Evolutionary conservation across 53 echinoderm and acorn worm species (phyloP), one percentile per base, ranked within the genome.

Genomic region (Hippasteria phrygiana): DNA sequence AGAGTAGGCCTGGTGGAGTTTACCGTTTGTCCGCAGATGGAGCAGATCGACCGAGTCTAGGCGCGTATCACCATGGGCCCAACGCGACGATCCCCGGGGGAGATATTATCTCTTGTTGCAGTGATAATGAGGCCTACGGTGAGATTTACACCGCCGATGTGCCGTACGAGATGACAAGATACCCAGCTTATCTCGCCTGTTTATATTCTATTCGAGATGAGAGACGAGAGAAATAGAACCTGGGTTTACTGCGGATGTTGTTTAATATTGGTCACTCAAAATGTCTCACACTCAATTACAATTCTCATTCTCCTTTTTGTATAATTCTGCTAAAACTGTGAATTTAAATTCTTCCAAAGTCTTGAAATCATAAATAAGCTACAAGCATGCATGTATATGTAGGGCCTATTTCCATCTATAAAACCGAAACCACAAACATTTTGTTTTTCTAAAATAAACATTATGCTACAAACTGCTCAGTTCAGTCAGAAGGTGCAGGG

Each of bases 131-230:
- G 36, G n/a, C 67, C 63, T 20, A 0, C 1, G 70, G 51, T 35
- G 47, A 84, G 84, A 84, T 71, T 85, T 85, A 85, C 85, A 71
- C 53, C 51, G 53, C 4, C 36, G 54, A 83, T 71, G 48, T 53
- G 51, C 36, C 5, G 50, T 24, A 28, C 1, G 27, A 51, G 85
- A 85, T 70, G 85, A 85, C 71, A 34, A 69, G 85, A 85, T 70
- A 50, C 54, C 5, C 48, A 26, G 22, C n/a, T 34, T 63, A 34
- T 85, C 69, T 46, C 37, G 70, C 70, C 48, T 85, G 50, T 85
- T 85, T 70, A 47, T 50, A 26, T 38, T 59, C 59, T 18, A 26
- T 59, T 59, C 59, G 8, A 8, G 8, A n/a, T 24, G 26, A 8
- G 26, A 26, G 59, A 24, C n/a, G n/a, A 59, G 26, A 56, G 5